phyloP scores from a whole-genome alignment of 2,797 vertebrate genomes.

The Oreochromis mossambicus region DNA sequence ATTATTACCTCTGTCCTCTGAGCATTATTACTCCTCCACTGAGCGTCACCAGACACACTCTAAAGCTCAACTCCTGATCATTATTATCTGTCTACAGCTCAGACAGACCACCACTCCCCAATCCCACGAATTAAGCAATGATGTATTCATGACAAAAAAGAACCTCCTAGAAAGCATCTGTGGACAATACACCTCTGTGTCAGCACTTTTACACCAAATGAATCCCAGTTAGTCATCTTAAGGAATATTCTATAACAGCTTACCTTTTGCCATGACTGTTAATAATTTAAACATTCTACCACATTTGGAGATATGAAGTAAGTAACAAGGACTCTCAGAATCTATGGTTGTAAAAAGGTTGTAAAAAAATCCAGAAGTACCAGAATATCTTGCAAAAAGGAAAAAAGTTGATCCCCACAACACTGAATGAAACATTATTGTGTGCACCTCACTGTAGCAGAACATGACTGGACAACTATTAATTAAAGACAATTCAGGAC shows the following conservation, averaged over 20 bases:
- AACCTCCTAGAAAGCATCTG: neutral
- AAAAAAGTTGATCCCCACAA: neutral
- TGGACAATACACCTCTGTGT: neutral
- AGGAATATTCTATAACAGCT: neutral
- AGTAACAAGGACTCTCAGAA: neutral
- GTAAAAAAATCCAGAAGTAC: neutral
- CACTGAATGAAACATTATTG: neutral
- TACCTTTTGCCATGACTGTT: neutral
- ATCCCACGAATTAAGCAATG: neutral
- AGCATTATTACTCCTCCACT: slow-evolving; percentile 21
- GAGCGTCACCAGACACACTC: slow-evolving; percentile 9
- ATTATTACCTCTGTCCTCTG: slow-evolving; percentile 56
- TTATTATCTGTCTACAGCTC: slow-evolving; percentile 19
- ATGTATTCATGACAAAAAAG: slow-evolving; percentile 6
- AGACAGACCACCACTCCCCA: neutral
- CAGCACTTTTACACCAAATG: neutral
- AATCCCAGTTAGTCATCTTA: neutral
- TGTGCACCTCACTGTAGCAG: neutral
- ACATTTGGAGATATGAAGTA: neutral
- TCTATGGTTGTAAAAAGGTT: neutral
- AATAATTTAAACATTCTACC: neutral
- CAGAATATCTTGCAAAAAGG: neutral
- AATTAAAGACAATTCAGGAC: neutral
- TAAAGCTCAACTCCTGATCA: neutral
- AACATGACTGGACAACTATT: neutral